Evolutionary conservation across 2,113 vertebrate species (phyloP).

Genomic region (Elgaria multicarinata): DNA sequence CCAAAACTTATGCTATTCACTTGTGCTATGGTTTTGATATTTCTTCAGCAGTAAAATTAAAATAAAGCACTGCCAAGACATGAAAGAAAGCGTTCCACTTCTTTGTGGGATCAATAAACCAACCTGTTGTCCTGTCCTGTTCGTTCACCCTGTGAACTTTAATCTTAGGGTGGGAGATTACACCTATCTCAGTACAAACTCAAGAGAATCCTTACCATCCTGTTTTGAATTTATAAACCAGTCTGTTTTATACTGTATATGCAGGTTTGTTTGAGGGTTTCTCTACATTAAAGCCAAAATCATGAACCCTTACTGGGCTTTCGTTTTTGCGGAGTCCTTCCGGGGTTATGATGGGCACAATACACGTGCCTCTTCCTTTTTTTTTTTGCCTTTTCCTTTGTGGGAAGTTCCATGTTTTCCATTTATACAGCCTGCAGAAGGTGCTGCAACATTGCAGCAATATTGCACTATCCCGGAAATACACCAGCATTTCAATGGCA

Average conservation of each 20-base stretch:
- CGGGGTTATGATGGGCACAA: too few species aligned
- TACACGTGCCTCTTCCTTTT: too few species aligned
- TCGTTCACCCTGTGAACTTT: neutral
- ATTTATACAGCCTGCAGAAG: too few species aligned
- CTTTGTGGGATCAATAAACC: neutral
- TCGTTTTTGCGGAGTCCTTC: too few species aligned
- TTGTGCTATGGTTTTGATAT: slow-evolving; percentile 21
- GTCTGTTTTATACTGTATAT: neutral
- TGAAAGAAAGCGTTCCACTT: neutral
- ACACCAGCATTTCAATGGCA: too few species aligned
- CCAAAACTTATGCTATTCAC: neutral
- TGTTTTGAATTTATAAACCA: neutral
- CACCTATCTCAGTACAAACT: neutral
- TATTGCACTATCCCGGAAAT: too few species aligned
- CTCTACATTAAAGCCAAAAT: too few species aligned
- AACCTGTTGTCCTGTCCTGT: neutral
- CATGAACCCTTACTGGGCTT: too few species aligned
- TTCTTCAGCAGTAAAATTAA: slow-evolving; percentile 20
- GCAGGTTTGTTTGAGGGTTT: neutral
- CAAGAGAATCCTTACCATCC: neutral
- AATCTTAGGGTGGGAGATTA: neutral
- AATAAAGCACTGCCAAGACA: neutral
- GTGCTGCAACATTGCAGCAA: too few species aligned
- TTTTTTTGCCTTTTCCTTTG: too few species aligned
- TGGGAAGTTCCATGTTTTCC: too few species aligned